Evolutionary conservation across 2,888 invertebrate genomes (phyloP), one percentile per base, ranked within the genome.

Genomic region (Syritta pipiens): DNA sequence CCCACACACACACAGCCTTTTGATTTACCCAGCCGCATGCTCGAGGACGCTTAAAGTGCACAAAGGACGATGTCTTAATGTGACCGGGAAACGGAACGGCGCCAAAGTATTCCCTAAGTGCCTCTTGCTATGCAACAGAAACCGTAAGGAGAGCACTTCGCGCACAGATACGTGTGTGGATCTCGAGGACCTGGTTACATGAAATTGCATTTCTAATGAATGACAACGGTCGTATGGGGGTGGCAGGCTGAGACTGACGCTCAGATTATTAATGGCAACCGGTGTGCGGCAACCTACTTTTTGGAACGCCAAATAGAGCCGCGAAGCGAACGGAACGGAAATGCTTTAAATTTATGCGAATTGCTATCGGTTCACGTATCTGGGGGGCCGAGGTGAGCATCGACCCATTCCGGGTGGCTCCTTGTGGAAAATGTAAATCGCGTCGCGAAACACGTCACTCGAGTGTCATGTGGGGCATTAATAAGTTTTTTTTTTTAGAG

Each of bases 151-250:
- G 1, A 7, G 40, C 12, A 19, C 26, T 62, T n/a, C 48, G 37
- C 51, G 12, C 17, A 42, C 9, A 40, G 1, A 12, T 19, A 24
- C 20, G 28, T 17, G 22, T 28, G 19, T 40, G 12, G 35, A 28
- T 24, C 37, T 57, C 26, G 32, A 62, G 46, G 32, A 59, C 71
- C 63, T 71, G 51, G 76, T 71, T 65, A 65, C 71, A 77, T 65
- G 44, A 46, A 71, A 76, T 68, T 69, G 76, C 62, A 32, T 51
- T 76, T 55, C 60, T 69, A 76, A 76, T 76, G 69, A 76, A 76
- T 76, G 48, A 69, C 75, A 75, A 62, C 24, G 53, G 42, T 68
- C 67, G 67, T 75, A 67, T 75, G 40, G 12, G 22, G 12, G 12
- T n/a, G 7, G 3, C 3, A 9, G 28, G 9, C 26, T 14, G 2